A percentile compares a stretch with the other conserved stretches of the same genome.
These are phyloP conservation scores for Lutra lutra DNA, from an alignment of 2,797 vertebrate genomes.

Conservation along the genomic window DNA sequence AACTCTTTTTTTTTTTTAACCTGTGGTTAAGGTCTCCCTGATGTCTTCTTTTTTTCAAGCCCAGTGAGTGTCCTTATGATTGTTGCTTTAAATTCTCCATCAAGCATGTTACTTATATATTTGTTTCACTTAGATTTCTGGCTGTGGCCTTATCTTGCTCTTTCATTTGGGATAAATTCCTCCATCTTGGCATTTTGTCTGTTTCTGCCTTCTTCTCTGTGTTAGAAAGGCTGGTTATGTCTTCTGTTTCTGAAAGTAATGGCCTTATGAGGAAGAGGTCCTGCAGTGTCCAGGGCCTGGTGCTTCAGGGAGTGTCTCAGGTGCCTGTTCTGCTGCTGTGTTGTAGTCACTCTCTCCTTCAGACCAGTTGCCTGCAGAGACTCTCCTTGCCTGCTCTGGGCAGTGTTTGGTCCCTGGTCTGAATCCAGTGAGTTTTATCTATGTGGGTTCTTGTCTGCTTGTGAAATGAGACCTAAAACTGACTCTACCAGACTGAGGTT, in stretches of 20 bases:
- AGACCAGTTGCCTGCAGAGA: background rate
- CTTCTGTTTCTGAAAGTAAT: background rate
- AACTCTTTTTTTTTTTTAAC: background rate
- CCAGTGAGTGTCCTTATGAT: background rate
- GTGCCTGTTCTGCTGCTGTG: background rate
- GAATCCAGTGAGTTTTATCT: background rate
- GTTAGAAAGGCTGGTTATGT: background rate
- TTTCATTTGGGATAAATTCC: background rate
- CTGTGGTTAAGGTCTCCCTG: background rate
- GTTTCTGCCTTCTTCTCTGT: background rate
- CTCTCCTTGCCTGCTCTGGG: background rate
- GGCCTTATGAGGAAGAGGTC: background rate
- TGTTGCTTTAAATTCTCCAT: background rate
- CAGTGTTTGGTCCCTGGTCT: background rate
- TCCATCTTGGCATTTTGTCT: background rate
- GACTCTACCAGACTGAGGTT: background rate
- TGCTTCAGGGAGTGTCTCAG: background rate
- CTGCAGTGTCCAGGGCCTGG: background rate
- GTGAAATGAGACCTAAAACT: background rate
- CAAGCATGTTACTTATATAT: background rate
- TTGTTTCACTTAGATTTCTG: background rate
- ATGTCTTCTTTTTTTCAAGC: background rate
- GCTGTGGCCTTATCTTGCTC: background rate
- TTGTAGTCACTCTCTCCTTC: background rate
- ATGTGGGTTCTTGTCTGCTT: background rate